Conservation (phyloP, 2,888 invertebrate species). For the Parnassius glacialis region DNA sequence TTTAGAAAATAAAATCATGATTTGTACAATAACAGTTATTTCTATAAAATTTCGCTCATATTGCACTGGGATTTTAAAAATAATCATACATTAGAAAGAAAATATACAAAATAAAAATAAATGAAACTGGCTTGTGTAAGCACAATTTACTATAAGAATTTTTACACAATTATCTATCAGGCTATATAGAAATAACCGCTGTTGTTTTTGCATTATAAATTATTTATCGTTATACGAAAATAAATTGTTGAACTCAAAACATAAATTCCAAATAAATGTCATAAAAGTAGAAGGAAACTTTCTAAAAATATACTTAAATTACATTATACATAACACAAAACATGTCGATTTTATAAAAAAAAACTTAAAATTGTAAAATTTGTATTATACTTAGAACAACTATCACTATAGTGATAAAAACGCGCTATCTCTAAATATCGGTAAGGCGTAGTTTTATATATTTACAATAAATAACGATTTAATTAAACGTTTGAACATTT, state of each 20-base stretch:
- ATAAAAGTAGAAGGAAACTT: constrained; percentile 15
- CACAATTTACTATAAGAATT: no score
- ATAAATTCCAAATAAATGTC: constrained; percentile 16
- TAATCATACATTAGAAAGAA: no score
- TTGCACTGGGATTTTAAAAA: not conserved
- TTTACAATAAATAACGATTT: constrained; percentile 50
- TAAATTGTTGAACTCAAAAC: constrained; percentile 37
- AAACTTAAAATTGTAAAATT: constrained; percentile 12
- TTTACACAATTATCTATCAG: no score
- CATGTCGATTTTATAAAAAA: constrained; percentile 11
- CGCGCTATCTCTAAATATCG: constrained; percentile 11
- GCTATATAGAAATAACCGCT: no score
- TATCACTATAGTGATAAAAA: constrained; percentile 17
- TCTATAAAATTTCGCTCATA: not conserved
- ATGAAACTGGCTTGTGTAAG: no score
- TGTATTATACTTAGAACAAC: not conserved
- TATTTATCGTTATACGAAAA: constrained; percentile 66
- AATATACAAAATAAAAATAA: no score
- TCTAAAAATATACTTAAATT: constrained; percentile 10
- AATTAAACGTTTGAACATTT: constrained; percentile 66
- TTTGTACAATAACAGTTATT: constrained; percentile 4
- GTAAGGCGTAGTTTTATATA: constrained; percentile 34
- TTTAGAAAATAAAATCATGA: no score
- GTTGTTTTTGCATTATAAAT: not conserved
- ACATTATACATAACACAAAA: constrained; percentile 13